Evolutionary conservation across 2,113 vertebrate species (phyloP).

Genomic region (Danionella cerebrum): DNA sequence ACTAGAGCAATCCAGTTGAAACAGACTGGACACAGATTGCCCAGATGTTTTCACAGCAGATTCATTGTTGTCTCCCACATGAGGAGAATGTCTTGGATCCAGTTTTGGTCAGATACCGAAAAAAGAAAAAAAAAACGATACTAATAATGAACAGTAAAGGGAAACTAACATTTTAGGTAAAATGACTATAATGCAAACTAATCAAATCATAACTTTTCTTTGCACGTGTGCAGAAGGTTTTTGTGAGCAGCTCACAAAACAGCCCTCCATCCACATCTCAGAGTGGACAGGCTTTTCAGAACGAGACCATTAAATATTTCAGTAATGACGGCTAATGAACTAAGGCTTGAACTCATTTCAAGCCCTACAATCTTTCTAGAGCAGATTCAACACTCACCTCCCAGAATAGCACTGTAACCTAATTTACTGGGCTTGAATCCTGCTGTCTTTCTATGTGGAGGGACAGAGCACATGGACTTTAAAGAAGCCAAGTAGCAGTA

Average conservation of each 20-base stretch:
- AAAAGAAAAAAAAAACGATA: too few species aligned
- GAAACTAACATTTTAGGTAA: too few species aligned
- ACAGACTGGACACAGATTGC: not conserved
- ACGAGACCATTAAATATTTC: conserved; percentile 15
- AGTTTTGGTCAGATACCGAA: too few species aligned
- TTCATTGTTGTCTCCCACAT: conserved; percentile 8
- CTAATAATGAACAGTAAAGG: too few species aligned
- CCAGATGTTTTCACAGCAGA: not conserved
- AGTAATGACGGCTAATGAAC: not conserved
- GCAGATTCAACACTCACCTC: conserved; percentile 34
- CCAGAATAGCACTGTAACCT: conserved; percentile 41
- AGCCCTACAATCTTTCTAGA: conserved; percentile 37
- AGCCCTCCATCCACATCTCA: not conserved
- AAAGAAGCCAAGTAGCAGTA: not conserved
- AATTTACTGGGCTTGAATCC: conserved; percentile 28
- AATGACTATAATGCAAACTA: too few species aligned
- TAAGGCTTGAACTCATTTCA: conserved; percentile 23
- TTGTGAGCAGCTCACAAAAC: not conserved
- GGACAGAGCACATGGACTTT: conserved; percentile 1
- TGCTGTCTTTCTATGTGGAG: conserved; percentile 5
- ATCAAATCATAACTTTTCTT: too few species aligned
- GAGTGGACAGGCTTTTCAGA: conserved; percentile 2
- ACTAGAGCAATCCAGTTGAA: not conserved
- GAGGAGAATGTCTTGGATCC: conserved; percentile 1
- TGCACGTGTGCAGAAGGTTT: too few species aligned